Evolutionary conservation across 1,140 invertebrate genomes (phyloP).

Genomic region (Aphelinus atriplicis): DNA sequence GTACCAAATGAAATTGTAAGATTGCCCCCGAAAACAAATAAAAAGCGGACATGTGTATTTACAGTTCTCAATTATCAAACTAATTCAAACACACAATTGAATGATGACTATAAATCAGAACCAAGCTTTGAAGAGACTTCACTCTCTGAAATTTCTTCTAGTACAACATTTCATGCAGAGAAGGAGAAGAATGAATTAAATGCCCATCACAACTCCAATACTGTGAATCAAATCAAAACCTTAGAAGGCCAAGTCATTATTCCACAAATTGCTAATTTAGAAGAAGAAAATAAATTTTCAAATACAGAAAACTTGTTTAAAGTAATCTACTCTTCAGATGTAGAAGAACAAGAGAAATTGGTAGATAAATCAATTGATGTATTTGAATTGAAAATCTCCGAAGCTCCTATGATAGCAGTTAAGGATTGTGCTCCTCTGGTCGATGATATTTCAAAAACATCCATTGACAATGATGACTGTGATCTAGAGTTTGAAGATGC

Average conservation of each 20-base stretch:
- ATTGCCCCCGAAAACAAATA: not conserved
- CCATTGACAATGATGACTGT: not conserved
- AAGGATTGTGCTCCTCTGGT: constrained; percentile 38
- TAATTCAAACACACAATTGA: not conserved
- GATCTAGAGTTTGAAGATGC: not conserved
- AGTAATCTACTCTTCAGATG: constrained; percentile 9
- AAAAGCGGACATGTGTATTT: constrained; percentile 24
- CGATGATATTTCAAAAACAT: not conserved
- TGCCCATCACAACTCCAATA: not conserved
- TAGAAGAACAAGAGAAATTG: not conserved
- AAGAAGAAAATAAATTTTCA: constrained; percentile 7
- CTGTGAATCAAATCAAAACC: not conserved
- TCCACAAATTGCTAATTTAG: constrained; percentile 6
- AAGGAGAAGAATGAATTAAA: constrained; percentile 2
- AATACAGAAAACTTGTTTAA: constrained; percentile 24
- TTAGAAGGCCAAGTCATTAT: not conserved
- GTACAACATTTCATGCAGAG: not conserved
- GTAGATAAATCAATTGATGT: constrained; percentile 32
- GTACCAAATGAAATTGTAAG: too few relatives aligned
- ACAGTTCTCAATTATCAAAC: constrained; percentile 10
- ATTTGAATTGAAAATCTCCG: constrained; percentile 56
- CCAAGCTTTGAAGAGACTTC: constrained; percentile 23
- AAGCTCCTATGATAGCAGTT: constrained; percentile 48
- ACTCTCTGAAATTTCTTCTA: constrained; percentile 6
- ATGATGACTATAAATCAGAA: not conserved